phyloP scores from a whole-genome alignment of 2,113 vertebrate species.

The Petrocephalus zakoni region DNA sequence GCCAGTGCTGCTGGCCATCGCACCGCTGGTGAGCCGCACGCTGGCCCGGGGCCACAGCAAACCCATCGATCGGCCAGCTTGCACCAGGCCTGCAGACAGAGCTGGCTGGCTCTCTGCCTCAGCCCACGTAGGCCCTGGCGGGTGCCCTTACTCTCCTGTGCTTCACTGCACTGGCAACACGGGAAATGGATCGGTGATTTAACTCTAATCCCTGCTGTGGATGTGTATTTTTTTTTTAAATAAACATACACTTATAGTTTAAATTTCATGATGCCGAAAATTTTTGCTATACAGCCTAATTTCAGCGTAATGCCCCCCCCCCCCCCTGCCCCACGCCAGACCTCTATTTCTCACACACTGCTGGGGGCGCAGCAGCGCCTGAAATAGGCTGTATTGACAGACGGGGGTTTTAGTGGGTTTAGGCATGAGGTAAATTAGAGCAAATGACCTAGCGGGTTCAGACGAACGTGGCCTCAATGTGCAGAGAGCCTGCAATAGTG shows the following conservation, averaged over 20 bases:
- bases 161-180: neutral
- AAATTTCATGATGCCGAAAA: neutral
- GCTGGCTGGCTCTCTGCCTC: neutral
- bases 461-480: neutral
- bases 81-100: neutral
- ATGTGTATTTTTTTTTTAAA: neutral
- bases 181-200: neutral
- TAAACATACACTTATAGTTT: neutral
- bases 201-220: neutral
- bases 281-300: neutral
- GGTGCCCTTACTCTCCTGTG: neutral
- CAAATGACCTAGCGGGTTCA: neutral
- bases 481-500: neutral
- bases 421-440: neutral
- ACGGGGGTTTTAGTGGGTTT: slow-evolving; percentile 7
- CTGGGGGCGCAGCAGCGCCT: neutral
- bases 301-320: neutral
- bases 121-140: neutral
- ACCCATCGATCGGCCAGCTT: neutral
- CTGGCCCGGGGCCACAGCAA: slow-evolving; percentile 1
- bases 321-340: neutral
- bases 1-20: neutral
- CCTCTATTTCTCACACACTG: neutral
- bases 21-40: neutral
- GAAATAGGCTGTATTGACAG: slow-evolving; percentile 9